Conservation (phyloP, 2,888 invertebrate species). For the Limnephilus marmoratus region DNA sequence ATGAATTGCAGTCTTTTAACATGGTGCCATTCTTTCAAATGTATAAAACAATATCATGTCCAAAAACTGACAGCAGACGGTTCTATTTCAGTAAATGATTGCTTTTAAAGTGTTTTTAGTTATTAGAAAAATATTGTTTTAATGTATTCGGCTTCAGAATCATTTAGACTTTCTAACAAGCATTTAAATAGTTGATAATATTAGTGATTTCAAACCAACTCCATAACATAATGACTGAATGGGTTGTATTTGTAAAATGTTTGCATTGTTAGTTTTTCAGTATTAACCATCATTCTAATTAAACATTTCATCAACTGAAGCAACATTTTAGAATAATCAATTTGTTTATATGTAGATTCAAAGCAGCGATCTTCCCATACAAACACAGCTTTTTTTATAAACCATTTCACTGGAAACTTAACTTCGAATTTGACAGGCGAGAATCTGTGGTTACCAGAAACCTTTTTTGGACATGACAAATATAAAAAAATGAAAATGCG, state of each 20-base stretch:
- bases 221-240: not conserved
- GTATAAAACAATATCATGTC: not conserved
- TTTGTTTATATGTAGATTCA: no score
- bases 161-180: not conserved
- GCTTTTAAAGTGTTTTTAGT: not conserved
- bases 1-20: not conserved
- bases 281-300: not conserved
- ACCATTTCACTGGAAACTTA: not conserved
- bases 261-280: not conserved
- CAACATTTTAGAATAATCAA: not conserved
- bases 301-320: slow-evolving; percentile 3
- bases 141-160: not conserved
- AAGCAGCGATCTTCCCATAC: not conserved
- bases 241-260: not conserved
- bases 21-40: not conserved
- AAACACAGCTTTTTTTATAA: not conserved
- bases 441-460: no score
- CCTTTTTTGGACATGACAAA: no score
- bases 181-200: not conserved
- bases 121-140: not conserved
- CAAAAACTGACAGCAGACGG: not conserved
- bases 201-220: not conserved
- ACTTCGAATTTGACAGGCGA: no score
- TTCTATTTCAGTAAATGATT: not conserved
- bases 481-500: no score